phyloP scores from a whole-genome alignment of 1,140 invertebrate species.

The Dendroctonus valens region DNA sequence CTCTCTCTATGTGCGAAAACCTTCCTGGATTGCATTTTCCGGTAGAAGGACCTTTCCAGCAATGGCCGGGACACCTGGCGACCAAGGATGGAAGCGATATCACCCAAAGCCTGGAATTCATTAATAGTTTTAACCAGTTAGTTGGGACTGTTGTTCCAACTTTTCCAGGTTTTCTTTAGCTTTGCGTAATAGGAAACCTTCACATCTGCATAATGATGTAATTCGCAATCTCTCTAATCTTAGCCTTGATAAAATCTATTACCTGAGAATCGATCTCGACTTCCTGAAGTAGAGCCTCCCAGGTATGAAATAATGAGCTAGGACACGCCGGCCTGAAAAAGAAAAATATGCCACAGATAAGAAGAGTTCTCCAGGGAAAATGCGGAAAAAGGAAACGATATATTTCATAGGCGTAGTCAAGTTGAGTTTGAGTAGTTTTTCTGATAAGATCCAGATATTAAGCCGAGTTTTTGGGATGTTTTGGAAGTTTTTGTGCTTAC shows the following conservation, averaged over 20 bases:
- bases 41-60: conserved; percentile 84
- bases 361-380: conserved; percentile 12
- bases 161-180: neutral
- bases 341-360: conserved; percentile 18
- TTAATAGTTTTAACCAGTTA: too few species aligned
- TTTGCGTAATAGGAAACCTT: too few species aligned
- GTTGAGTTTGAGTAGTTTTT: too few species aligned
- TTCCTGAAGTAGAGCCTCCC: conserved; percentile 90
- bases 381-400: too few species aligned
- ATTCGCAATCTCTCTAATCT: neutral
- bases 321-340: conserved; percentile 70
- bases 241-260: conserved; percentile 44
- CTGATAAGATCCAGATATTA: too few species aligned
- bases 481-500: too few species aligned
- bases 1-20: conserved; percentile 88
- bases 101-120: conserved; percentile 66
- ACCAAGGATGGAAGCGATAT: conserved; percentile 79
- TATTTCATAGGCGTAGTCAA: too few species aligned
- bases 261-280: conserved; percentile 86
- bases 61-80: conserved; percentile 84
- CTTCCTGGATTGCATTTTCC: conserved; percentile 91
- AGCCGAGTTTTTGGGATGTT: too few species aligned
- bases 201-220: too few species aligned
- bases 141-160: too few species aligned
- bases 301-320: conserved; percentile 82